These are phyloP conservation scores for Balearica regulorum DNA, from an alignment of 2,797 vertebrate genomes.

Conservation along the genomic window DNA sequence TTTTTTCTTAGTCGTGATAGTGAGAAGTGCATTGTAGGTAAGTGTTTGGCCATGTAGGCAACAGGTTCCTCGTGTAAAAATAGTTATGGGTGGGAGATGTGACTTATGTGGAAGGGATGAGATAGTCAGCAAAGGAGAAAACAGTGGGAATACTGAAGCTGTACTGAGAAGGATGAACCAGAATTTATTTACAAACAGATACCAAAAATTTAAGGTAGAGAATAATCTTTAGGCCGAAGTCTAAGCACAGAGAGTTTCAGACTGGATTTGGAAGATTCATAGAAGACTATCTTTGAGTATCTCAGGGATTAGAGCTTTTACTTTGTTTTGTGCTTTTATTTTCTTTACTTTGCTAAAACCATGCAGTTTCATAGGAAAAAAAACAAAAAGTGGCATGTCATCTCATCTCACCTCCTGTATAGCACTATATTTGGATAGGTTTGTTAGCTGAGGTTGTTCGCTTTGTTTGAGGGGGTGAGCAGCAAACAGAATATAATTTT, in stretches of 20 bases:
- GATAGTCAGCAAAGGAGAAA: background rate
- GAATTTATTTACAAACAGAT: background rate
- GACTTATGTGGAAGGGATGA: background rate
- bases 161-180: background rate
- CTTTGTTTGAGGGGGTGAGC: background rate
- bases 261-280: background rate
- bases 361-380: background rate
- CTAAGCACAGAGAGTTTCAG: background rate
- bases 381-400: background rate
- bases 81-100: background rate
- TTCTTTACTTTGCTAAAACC: background rate
- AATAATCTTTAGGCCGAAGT: background rate
- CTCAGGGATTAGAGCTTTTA: background rate
- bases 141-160: background rate
- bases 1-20: background rate
- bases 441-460: background rate
- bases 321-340: background rate
- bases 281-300: background rate
- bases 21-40: background rate
- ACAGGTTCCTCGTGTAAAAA: constrained; percentile 1
- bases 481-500: constrained; percentile 10
- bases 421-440: background rate
- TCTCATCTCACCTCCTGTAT: background rate
- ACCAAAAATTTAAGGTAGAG: background rate
- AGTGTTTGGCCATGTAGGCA: background rate